Evolutionary conservation across 2,888 invertebrate genomes (phyloP).

Genomic region (Amphipoea oculea): DNA sequence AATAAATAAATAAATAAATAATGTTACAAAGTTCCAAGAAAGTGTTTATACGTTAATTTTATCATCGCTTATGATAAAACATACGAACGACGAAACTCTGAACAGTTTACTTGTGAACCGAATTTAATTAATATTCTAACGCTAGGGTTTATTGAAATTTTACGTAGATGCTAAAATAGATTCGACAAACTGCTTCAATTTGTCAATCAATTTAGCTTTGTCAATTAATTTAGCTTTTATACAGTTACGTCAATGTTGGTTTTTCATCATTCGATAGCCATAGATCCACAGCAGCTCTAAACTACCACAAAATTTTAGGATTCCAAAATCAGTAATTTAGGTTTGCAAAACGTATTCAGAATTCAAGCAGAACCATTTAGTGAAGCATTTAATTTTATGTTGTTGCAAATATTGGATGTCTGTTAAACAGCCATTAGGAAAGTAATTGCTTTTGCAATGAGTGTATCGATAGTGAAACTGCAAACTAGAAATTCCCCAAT

Average conservation of each 20-base stretch:
- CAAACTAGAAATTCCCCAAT: conserved; percentile 50
- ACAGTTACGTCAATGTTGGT: neutral
- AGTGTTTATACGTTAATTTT: neutral
- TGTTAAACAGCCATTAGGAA: conserved; percentile 43
- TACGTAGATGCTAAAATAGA: neutral
- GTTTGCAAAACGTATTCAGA: conserved; percentile 24
- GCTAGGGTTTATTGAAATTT: neutral
- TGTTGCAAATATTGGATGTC: conserved; percentile 37
- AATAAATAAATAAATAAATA: too few relatives aligned
- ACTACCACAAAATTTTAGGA: conserved; percentile 3
- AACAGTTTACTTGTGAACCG: neutral
- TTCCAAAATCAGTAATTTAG: neutral
- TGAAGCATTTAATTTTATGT: conserved; percentile 33
- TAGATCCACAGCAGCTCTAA: neutral
- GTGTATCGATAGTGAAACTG: conserved; percentile 38
- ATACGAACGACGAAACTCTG: neutral
- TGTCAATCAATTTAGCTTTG: neutral
- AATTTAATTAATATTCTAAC: neutral
- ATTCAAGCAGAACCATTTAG: conserved; percentile 24
- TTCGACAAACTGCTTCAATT: neutral
- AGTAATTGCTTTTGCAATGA: conserved; percentile 45
- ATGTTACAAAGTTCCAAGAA: neutral
- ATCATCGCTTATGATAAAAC: neutral
- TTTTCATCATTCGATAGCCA: neutral
- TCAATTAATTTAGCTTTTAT: neutral